Conservation (phyloP, 2,888 invertebrate genomes). For the Cabera pusaria region DNA sequence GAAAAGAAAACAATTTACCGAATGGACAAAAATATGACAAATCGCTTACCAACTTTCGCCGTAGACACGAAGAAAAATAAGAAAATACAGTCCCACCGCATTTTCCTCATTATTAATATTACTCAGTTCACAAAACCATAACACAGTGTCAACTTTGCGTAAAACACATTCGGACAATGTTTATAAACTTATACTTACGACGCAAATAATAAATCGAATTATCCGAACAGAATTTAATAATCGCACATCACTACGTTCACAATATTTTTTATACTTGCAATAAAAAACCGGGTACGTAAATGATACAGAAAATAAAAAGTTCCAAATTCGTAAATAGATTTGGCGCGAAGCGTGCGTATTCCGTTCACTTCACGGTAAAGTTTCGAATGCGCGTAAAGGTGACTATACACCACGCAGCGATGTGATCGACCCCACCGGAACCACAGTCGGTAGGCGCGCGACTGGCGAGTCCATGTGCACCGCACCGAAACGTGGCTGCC, state of each 20-base stretch:
- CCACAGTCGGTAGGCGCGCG: slow-evolving; percentile 79
- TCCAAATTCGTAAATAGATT: slow-evolving; percentile 36
- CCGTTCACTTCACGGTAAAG: slow-evolving; percentile 50
- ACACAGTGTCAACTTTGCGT: slow-evolving; percentile 32
- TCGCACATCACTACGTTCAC: slow-evolving; percentile 27
- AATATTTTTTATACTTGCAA: slow-evolving; percentile 10
- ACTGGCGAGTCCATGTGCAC: slow-evolving; percentile 77
- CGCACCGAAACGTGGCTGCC: slow-evolving; percentile 71
- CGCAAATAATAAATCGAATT: slow-evolving; percentile 25
- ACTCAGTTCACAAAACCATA: slow-evolving; percentile 44
- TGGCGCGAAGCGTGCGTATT: slow-evolving; percentile 60
- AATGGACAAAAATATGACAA: slow-evolving; percentile 21
- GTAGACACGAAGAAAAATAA: slow-evolving; percentile 51
- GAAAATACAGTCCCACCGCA: slow-evolving; percentile 58
- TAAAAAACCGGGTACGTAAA: no score
- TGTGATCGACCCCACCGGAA: slow-evolving; percentile 83
- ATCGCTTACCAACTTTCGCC: slow-evolving; percentile 61
- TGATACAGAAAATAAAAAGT: slow-evolving; percentile 31
- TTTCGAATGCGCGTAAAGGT: slow-evolving; percentile 60
- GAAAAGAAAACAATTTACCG: slow-evolving; percentile 20
- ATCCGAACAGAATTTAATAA: slow-evolving; percentile 10
- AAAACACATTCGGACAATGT: slow-evolving; percentile 24
- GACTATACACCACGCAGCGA: slow-evolving; percentile 55
- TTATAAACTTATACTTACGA: slow-evolving; percentile 18
- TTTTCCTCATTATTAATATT: slow-evolving; percentile 48